Percentiles rank a stretch among this genome's conserved stretches.
Evolutionary conservation across 2,113 vertebrate species (phyloP).

Genomic region (Xenopus borealis): DNA sequence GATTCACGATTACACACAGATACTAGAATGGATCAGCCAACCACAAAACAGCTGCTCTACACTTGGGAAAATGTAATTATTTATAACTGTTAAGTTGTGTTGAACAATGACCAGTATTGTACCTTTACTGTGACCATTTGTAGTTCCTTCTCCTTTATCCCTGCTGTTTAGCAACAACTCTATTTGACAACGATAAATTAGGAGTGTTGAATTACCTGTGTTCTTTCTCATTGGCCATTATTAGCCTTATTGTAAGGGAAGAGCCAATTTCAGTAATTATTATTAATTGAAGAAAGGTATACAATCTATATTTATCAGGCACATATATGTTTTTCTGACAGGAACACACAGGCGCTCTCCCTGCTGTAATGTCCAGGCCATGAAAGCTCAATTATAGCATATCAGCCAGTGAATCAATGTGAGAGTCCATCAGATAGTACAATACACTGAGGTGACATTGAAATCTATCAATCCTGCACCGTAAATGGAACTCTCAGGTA

Average conservation of each 20-base stretch:
- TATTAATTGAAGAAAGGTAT: slow-evolving; percentile 31
- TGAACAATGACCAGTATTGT: slow-evolving; percentile 14
- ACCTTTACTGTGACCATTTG: background rate
- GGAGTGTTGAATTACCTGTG: background rate
- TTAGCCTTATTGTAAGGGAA: slow-evolving; percentile 12
- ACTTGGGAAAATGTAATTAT: background rate
- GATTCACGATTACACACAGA: background rate
- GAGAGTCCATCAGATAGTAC: background rate
- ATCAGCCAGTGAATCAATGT: slow-evolving; percentile 15
- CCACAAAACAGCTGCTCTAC: background rate
- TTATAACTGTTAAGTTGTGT: background rate
- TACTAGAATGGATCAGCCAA: background rate
- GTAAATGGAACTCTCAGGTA: too few species aligned
- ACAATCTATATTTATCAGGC: slow-evolving; percentile 6
- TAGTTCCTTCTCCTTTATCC: background rate
- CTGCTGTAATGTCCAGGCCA: slow-evolving; percentile 4
- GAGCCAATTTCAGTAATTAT: slow-evolving; percentile 18
- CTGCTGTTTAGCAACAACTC: slow-evolving; percentile 12
- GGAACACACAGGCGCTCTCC: too few species aligned
- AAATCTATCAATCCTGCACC: background rate
- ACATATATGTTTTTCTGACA: slow-evolving; percentile 1
- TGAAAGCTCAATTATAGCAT: slow-evolving; percentile 8
- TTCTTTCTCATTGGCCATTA: background rate
- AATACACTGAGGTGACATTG: background rate
- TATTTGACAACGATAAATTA: slow-evolving; percentile 8